Base-by-base conservation (phyloP, 1,140 invertebrate species). In the Centruroides vittatus region DNA sequence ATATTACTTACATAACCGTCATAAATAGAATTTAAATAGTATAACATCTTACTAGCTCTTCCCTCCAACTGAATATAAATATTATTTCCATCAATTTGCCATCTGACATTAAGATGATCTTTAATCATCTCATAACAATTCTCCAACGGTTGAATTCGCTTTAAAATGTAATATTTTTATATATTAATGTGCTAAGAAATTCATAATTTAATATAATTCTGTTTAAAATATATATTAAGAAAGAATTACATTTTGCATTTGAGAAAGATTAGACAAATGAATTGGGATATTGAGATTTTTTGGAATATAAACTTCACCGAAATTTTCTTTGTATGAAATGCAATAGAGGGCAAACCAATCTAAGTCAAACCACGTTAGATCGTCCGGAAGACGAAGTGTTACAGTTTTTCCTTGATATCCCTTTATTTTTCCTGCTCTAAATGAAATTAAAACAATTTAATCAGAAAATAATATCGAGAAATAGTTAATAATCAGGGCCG, bases 81-180 rank as follows among this genome's bases (percentile, higher is more conserved):
- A 71, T 88, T 84, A n/a, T 84, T 85, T 0, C 89, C 88, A 71
- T 91, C 89, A 4, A 93, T 83, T 71, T 93, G 88, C 90, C 90
- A 94, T 9, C 84, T 83, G 3, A 92, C 79, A 77, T 91, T 88
- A 58, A 86, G 75, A 67, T 88, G 81, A 72, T 83, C 62, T 7
- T 66, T 64, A 48, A 69, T 65, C n/a, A 69, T 58, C n/a, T 66
- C 64, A 64, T 71, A 73, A 73, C 91, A 93, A 72, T 92, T 89
- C 56, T 89, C 87, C 58, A 92, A 74, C 34, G 79, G 72, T 65
- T 80, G 41, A 8, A 6, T 41, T 41, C 3, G 5, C 41, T 41
- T 6, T 23, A 23, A 23, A 23, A 23, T 23, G 23, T 23, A 41
- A 41, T 41, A 41, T 41, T 41, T 41, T 41, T 41, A 41, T 41